A percentile compares a stretch with the other conserved stretches of the same genome.
phyloP scores from a whole-genome alignment of 2,797 vertebrate genomes.

The Rhadinocentrus ornatus region DNA sequence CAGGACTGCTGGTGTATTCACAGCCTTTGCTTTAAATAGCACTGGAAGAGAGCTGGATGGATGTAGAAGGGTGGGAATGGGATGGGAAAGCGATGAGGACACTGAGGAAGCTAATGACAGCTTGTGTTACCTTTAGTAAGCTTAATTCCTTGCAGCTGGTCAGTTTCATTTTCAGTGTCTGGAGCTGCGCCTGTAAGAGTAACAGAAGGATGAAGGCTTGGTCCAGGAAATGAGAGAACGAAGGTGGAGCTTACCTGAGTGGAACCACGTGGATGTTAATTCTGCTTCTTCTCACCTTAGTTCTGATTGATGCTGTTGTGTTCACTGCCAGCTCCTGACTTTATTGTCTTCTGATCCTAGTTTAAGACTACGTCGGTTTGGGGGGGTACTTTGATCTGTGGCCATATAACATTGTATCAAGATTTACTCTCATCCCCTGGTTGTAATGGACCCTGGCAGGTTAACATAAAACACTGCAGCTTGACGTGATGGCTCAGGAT shows the following conservation, averaged over 20 bases:
- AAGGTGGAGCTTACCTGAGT: constrained; percentile 14
- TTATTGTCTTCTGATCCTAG: constrained; percentile 29
- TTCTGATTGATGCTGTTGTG: constrained; percentile 23
- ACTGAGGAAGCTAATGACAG: constrained; percentile 33
- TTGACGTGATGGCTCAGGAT: constrained; percentile 38
- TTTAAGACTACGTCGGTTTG: not conserved
- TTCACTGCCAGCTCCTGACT: constrained; percentile 21
- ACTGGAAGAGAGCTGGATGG: constrained; percentile 43
- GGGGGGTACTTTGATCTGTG: constrained; percentile 15
- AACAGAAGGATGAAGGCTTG: not conserved
- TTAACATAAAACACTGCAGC: constrained; percentile 46
- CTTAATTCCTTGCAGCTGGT: constrained; percentile 34
- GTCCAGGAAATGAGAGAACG: constrained; percentile 12
- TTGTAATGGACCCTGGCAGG: constrained; percentile 28
- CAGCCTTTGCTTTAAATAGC: constrained; percentile 78
- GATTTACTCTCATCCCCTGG: constrained; percentile 42
- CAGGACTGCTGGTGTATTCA: constrained; percentile 61
- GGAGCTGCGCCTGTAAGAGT: constrained; percentile 23
- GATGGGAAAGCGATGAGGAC: constrained; percentile 20
- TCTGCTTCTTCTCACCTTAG: not conserved
- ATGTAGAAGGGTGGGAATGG: constrained; percentile 36
- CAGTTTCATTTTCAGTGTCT: constrained; percentile 36
- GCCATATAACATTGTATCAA: constrained; percentile 23
- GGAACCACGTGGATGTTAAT: not conserved
- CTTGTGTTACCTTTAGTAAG: constrained; percentile 72